Base-by-base conservation (phyloP, 92 coral and sea anemone species). In the Diadumene lineata region DNA sequence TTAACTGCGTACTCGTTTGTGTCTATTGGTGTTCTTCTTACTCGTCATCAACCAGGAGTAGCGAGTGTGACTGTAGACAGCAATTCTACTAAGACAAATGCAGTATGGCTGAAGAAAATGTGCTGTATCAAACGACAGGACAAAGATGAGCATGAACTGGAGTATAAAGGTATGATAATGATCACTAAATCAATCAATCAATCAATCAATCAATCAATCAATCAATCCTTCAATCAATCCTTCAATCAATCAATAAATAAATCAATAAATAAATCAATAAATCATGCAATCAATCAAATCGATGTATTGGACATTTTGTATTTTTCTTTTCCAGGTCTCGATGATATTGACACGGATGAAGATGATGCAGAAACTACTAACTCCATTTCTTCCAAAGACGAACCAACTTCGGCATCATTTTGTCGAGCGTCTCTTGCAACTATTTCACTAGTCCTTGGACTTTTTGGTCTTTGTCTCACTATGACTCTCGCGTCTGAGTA, bases 1-100 rank as follows among this genome's bases (percentile, higher is more conserved):
- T 51, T 87, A 15, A 77, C 86, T 2, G 90, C 92, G 13, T 87
- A 84, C 77, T 86, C 92, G 8, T 74, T 93, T 74, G 98, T 93
- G 33, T 78, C 98, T 28, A 62, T 93, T 11, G 68, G 84, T 63
- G 96, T 93, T n/a, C 31, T 93, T 31, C 31, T 90, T 6, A 61
- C 88, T 1, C 77, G 98, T 31, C 90, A 84, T 43, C 87, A 73
- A 79, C 88, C 90, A 13, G 92, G 78, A 10, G 69, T 78, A 6
- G 79, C 73, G 69, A 79, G 81, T 65, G 87, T 76, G 4, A 50
- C 79, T 11, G 72, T 81, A 21, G 66, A 78, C 32, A 66, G 72
- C 15, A 86, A 79, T 34, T 43, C 55, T 16, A 70, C 72, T 73
- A 64, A 71, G 31, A 61, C 48, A 15, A 81, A 86, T 27, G 19